Evolutionary conservation across 2,113 vertebrate species (phyloP).

Genomic region (Mionectes macconnelli): DNA sequence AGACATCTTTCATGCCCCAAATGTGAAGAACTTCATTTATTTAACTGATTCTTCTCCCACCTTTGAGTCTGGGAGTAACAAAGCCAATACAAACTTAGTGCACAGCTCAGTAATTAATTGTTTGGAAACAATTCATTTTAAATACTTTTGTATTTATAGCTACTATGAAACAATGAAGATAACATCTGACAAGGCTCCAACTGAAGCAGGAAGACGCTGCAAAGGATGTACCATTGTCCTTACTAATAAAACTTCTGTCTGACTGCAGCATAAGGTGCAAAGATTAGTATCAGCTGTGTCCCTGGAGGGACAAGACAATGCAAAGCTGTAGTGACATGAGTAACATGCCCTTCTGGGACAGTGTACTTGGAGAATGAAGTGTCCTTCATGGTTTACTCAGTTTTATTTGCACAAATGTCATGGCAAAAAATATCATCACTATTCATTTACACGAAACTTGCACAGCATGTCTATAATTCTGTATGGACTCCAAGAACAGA

Average conservation of each 20-base stretch:
- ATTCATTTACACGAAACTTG: neutral
- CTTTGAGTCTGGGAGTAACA: neutral
- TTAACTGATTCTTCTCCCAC: neutral
- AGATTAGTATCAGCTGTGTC: slow-evolving; percentile 55
- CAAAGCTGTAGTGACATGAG: neutral
- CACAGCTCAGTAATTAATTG: slow-evolving; percentile 39
- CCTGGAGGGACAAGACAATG: slow-evolving; percentile 36
- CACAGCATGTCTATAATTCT: neutral
- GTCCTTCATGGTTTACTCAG: neutral
- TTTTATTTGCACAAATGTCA: neutral
- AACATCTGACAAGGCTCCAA: slow-evolving; percentile 57
- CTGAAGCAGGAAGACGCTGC: slow-evolving; percentile 50
- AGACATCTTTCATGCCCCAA: neutral
- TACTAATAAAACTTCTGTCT: slow-evolving; percentile 48
- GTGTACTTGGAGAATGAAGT: neutral
- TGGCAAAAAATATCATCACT: neutral
- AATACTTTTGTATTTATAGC: slow-evolving; percentile 58
- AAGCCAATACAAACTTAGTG: slow-evolving; percentile 14
- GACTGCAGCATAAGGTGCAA: slow-evolving; percentile 17
- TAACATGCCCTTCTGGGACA: neutral
- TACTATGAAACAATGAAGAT: slow-evolving; percentile 56
- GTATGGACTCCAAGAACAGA: neutral
- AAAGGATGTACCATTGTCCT: slow-evolving; percentile 59
- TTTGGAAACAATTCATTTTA: slow-evolving; percentile 44
- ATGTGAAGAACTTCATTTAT: neutral